Evolutionary conservation across 2,797 vertebrate genomes (phyloP), one percentile per base, ranked within the genome.

Genomic region (Crocidura indochinensis): DNA sequence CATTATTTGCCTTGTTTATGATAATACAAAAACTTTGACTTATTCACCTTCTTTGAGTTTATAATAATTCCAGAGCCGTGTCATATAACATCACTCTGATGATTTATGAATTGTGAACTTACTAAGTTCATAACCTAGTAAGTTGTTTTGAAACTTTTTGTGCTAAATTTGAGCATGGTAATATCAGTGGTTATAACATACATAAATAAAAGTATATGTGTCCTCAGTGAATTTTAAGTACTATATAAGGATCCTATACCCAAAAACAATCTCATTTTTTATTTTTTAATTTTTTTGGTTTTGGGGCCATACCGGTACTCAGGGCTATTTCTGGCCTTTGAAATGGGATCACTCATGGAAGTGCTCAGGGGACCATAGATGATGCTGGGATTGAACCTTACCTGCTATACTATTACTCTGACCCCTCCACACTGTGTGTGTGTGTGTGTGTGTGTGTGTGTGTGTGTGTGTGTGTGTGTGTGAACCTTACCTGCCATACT

Each of bases 21-120:
- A 24, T 74, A 56, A 74, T 17, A 11, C 78, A 76, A 81, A 91
- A 53, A 72, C 4, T 27, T 88, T 92, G 56, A 11, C 26, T 82
- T 90, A 69, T 38, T 31, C 62, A 75, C 20, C 82, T 78, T 90
- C 87, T 94, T 56, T 47, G 51, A 85, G n/a, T 73, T 91, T 81
- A 88, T 38, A 77, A 11, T 74, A 60, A 69, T 94, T 44, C 31
- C 68, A 88, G 49, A 84, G 75, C 78, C 87, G 0, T 78, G 69
- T 81, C 49, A 82, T 22, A 9, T 49, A 44, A 49, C 84, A 38
- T 67, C 6, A 68, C 74, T 44, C 56, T 17, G 56, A n/a, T 83
- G 53, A 65, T 75, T 88, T 94, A 78, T 46, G 49, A n/a, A 49
- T 88, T 71, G 72, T n/a, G 74, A 10, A 6, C 56, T 60, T 71